Evolutionary conservation across 2,888 invertebrate genomes (phyloP).

Genomic region (Barypeithes pellucidus): DNA sequence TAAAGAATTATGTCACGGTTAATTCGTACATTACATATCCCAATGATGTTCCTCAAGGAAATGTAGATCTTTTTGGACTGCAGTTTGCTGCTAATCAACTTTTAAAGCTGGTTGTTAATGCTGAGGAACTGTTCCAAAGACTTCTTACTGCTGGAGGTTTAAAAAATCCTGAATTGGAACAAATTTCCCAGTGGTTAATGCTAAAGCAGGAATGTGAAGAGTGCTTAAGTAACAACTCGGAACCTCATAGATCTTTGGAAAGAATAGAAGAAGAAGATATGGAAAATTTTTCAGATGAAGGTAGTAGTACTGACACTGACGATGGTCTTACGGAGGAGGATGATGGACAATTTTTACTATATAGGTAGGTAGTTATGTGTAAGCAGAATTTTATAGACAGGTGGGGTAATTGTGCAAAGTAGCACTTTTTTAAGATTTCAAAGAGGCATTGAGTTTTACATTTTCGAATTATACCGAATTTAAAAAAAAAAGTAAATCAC

Average conservation of each 20-base stretch:
- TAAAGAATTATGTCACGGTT: conserved; percentile 81
- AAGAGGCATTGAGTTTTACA: too few relatives aligned
- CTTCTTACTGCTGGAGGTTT: conserved; percentile 81
- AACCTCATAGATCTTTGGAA: conserved; percentile 72
- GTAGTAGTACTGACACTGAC: conserved; percentile 62
- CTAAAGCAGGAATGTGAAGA: conserved; percentile 92
- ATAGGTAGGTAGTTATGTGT: conserved; percentile 69
- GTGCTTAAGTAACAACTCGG: conserved; percentile 78
- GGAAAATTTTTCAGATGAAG: conserved; percentile 66
- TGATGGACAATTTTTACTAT: conserved; percentile 78
- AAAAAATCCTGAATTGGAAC: conserved; percentile 81
- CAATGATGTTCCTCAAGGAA: conserved; percentile 59
- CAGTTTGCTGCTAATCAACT: conserved; percentile 89
- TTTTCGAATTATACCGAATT: too few relatives aligned
- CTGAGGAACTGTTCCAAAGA: conserved; percentile 87
- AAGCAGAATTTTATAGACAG: not conserved
- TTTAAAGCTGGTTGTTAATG: conserved; percentile 87
- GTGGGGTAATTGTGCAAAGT: too few relatives aligned
- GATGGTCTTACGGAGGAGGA: conserved; percentile 73
- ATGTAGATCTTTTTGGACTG: conserved; percentile 77
- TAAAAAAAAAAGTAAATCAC: too few relatives aligned
- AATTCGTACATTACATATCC: conserved; percentile 74
- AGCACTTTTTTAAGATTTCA: too few relatives aligned
- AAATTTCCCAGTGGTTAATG: conserved; percentile 87
- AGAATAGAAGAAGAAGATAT: conserved; percentile 74